These are phyloP conservation scores for Procambarus clarkii DNA, from an alignment of 1,140 invertebrate species.

Conservation along the genomic window DNA sequence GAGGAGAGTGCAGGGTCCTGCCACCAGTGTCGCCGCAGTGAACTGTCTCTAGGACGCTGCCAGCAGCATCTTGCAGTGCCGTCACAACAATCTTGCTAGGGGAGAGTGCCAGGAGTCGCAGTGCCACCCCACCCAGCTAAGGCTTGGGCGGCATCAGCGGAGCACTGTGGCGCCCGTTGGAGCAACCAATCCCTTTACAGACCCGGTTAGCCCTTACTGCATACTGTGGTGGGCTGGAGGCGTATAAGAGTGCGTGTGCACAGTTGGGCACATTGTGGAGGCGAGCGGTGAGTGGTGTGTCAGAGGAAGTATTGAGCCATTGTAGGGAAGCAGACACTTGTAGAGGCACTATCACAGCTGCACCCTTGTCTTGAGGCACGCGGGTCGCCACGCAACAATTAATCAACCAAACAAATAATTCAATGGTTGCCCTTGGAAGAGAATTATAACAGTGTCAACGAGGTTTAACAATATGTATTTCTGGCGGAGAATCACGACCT, in stretches of 20 bases:
- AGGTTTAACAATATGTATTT: background rate
- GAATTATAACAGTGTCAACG: background rate
- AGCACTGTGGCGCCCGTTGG: background rate
- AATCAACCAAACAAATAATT: background rate
- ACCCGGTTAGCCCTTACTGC: too few relatives aligned
- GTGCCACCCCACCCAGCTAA: background rate
- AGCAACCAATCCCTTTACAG: background rate
- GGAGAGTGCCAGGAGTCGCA: too few relatives aligned
- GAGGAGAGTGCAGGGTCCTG: background rate
- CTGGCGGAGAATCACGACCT: background rate
- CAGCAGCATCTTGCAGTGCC: too few relatives aligned
- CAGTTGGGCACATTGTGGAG: background rate
- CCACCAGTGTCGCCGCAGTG: background rate
- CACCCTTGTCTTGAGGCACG: background rate
- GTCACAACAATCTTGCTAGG: too few relatives aligned
- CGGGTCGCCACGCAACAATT: background rate
- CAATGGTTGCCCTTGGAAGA: background rate
- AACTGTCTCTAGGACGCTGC: too few relatives aligned
- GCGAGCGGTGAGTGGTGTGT: background rate
- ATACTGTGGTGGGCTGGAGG: too few relatives aligned
- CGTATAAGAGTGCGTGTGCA: too few relatives aligned
- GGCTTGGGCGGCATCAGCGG: background rate
- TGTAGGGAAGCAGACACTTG: background rate
- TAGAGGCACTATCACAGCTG: background rate
- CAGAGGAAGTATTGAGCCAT: background rate